These are phyloP conservation scores for Pelecanus crispus DNA, from an alignment of 2,113 vertebrate species.

Conservation along the genomic window DNA sequence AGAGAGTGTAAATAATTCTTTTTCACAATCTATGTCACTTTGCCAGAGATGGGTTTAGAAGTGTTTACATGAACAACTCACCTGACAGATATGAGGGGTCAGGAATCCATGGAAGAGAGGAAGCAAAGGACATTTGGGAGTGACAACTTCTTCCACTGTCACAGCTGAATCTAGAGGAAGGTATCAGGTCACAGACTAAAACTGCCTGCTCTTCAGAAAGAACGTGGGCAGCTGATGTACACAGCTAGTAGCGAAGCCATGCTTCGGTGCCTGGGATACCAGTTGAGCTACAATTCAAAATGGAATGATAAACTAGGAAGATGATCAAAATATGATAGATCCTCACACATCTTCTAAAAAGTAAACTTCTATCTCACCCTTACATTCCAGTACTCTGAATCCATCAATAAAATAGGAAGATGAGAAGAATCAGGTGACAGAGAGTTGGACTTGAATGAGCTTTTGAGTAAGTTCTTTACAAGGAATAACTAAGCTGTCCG, in stretches of 20 bases:
- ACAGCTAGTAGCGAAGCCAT: background rate
- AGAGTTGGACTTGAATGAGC: background rate
- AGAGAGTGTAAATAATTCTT: background rate
- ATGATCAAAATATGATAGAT: background rate
- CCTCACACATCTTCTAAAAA: background rate
- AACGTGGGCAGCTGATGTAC: background rate
- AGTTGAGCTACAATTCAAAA: background rate
- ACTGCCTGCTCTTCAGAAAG: background rate
- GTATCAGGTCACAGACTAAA: background rate
- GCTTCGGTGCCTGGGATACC: fast-evolving
- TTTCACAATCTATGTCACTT: background rate
- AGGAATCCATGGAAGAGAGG: background rate
- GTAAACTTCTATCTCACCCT: background rate
- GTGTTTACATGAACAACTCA: background rate
- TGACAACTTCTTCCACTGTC: background rate
- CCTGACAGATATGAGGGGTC: background rate
- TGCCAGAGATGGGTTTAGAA: background rate
- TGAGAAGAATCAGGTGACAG: background rate
- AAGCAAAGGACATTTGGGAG: background rate
- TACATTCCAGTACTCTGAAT: background rate
- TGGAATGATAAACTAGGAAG: background rate
- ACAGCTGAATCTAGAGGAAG: background rate
- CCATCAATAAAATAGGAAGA: background rate
- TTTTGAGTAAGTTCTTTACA: background rate
- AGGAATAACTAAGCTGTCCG: background rate